Evolutionary conservation across 2,888 invertebrate species (phyloP).

Genomic region (Idaea straminata): DNA sequence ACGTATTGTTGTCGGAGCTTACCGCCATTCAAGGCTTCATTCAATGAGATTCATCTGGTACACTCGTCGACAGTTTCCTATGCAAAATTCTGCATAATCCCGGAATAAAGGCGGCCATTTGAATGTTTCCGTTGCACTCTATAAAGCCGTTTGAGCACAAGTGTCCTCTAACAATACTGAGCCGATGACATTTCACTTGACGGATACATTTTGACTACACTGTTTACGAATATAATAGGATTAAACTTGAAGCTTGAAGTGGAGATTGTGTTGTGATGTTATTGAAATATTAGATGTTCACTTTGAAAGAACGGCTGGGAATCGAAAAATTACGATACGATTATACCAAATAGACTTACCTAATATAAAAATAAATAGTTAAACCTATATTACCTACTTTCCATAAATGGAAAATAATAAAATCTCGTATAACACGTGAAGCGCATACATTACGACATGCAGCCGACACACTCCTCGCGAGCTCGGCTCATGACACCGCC

Average conservation of each 20-base stretch:
- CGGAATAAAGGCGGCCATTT: slow-evolving; percentile 69
- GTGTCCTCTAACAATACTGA: slow-evolving; percentile 44
- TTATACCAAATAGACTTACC: not conserved
- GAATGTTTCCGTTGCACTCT: slow-evolving; percentile 64
- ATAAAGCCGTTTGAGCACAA: slow-evolving; percentile 38
- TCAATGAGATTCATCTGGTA: slow-evolving; percentile 53
- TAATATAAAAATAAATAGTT: not conserved
- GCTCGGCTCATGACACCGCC: slow-evolving; percentile 36
- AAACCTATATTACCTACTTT: not conserved
- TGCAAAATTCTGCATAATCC: slow-evolving; percentile 76
- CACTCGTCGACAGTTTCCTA: slow-evolving; percentile 74
- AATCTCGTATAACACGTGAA: not conserved
- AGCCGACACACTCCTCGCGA: slow-evolving; percentile 15
- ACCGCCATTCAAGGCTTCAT: slow-evolving; percentile 55
- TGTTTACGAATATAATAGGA: slow-evolving; percentile 74
- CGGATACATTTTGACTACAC: slow-evolving; percentile 54
- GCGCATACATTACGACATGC: slow-evolving; percentile 12
- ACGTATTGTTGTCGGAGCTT: slow-evolving; percentile 57
- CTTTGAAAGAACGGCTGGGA: slow-evolving; percentile 30
- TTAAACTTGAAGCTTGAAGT: slow-evolving; percentile 54
- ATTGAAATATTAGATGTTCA: slow-evolving; percentile 42
- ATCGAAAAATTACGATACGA: not conserved
- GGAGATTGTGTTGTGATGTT: slow-evolving; percentile 58
- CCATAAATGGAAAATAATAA: not conserved
- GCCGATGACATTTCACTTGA: slow-evolving; percentile 63